Evolutionary conservation across 2,113 vertebrate genomes (phyloP).

Genomic region (Daphoenositta chrysoptera): DNA sequence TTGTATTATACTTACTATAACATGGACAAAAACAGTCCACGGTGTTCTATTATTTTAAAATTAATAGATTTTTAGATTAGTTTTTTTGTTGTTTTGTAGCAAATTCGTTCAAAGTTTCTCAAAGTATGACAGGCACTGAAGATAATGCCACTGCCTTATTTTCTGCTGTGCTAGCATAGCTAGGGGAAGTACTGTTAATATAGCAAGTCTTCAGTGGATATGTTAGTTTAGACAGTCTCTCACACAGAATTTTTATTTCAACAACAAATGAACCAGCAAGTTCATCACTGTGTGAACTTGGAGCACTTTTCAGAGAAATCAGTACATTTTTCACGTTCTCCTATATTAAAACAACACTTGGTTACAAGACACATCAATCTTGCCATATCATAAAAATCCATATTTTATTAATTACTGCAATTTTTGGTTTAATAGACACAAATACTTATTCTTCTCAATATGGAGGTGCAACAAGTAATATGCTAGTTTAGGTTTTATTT

Average conservation of each 20-base stretch:
- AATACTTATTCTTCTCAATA: neutral
- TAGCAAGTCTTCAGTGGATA: neutral
- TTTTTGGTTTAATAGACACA: neutral
- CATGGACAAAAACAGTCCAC: rapidly evolving
- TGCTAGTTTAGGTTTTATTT: neutral
- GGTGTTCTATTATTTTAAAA: neutral
- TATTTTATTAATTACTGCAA: neutral
- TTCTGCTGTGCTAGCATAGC: neutral
- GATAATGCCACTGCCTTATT: neutral
- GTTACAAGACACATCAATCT: neutral
- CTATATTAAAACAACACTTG: neutral
- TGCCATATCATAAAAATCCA: neutral
- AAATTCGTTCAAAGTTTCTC: neutral
- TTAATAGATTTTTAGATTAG: neutral
- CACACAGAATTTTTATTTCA: neutral
- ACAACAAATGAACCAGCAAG: neutral
- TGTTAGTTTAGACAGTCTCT: neutral
- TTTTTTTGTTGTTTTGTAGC: neutral
- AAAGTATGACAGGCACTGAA: neutral
- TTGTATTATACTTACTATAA: neutral
- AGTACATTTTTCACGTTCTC: neutral
- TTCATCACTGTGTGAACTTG: neutral
- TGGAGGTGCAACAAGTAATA: neutral
- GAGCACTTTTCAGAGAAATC: neutral
- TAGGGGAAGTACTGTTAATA: neutral